Evolutionary conservation across 2,888 invertebrate genomes (phyloP).

Genomic region (Luffia ferchaultella): DNA sequence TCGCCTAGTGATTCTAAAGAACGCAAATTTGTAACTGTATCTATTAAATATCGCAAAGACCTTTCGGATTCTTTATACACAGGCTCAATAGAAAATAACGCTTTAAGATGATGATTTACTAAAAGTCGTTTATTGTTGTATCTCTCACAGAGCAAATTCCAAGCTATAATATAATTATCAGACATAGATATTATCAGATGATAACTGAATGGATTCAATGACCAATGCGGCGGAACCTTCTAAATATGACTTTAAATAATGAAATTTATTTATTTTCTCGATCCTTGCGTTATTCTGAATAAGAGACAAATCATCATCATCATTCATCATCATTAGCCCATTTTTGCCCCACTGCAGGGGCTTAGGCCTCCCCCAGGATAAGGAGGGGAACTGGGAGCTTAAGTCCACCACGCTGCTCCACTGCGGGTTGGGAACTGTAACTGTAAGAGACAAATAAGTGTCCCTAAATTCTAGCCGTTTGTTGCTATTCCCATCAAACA

Average conservation of each 20-base stretch:
- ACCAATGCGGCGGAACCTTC: slow-evolving; percentile 7
- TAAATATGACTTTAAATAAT: slow-evolving; percentile 6
- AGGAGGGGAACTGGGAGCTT: too few species aligned
- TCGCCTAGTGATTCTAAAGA: slow-evolving; percentile 16
- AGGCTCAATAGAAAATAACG: slow-evolving; percentile 10
- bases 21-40: slow-evolving; percentile 17
- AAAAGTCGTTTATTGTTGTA: slow-evolving; percentile 12
- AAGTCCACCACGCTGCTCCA: too few species aligned
- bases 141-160: slow-evolving; percentile 9
- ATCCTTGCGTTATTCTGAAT: slow-evolving; percentile 2
- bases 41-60: slow-evolving; percentile 11
- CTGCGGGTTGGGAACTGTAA: too few species aligned
- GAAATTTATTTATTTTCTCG: slow-evolving; percentile 3
- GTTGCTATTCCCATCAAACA: slow-evolving; percentile 9
- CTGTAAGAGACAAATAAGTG: not conserved
- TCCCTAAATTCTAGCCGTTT: slow-evolving; percentile 14
- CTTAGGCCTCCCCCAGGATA: too few species aligned
- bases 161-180: slow-evolving; percentile 11
- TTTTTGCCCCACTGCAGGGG: too few species aligned
- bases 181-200: slow-evolving; percentile 6
- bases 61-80: slow-evolving; percentile 9
- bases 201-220: slow-evolving; percentile 8
- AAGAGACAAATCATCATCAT: slow-evolving; percentile 1
- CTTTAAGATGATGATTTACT: slow-evolving; percentile 12
- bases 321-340: too few species aligned